phyloP scores from a whole-genome alignment of 2,888 invertebrate genomes.

The Ferrisia virgata region DNA sequence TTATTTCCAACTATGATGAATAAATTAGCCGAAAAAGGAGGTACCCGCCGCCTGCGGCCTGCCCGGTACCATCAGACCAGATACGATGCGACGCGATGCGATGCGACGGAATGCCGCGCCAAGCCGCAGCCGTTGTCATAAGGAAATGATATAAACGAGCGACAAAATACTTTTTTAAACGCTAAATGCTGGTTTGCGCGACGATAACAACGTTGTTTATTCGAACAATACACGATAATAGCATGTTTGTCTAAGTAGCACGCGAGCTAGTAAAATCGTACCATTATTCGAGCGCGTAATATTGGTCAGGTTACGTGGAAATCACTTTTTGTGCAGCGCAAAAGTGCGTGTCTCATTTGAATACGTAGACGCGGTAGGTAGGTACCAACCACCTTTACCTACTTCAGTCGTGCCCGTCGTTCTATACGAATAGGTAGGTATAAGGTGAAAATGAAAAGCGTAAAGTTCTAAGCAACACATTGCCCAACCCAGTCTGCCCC shows the following conservation, averaged over 20 bases:
- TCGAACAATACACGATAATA: conserved; percentile 6
- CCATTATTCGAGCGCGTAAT: background rate
- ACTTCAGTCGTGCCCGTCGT: too few species aligned
- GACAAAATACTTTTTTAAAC: conserved; percentile 10
- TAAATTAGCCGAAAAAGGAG: conserved; percentile 25
- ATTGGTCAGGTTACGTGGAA: background rate
- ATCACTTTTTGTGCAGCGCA: too few species aligned
- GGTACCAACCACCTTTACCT: too few species aligned
- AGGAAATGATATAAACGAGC: conserved; percentile 13
- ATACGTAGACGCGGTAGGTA: too few species aligned
- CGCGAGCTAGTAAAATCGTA: background rate
- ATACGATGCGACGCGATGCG: too few species aligned
- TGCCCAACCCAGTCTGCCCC: too few species aligned
- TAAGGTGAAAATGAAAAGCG: background rate
- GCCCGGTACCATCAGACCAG: too few species aligned
- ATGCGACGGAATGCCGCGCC: too few species aligned
- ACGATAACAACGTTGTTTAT: background rate
- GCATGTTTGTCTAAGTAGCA: background rate
- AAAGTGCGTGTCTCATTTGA: background rate
- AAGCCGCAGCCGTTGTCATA: too few species aligned
- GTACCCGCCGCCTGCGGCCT: background rate
- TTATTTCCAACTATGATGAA: conserved; percentile 9
- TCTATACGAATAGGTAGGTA: too few species aligned
- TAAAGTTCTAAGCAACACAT: background rate
- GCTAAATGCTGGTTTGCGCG: background rate